A percentile compares a stretch with the other conserved stretches of the same genome.
Evolutionary conservation across 2,797 vertebrate genomes (phyloP).

Genomic region (Momotus momota): DNA sequence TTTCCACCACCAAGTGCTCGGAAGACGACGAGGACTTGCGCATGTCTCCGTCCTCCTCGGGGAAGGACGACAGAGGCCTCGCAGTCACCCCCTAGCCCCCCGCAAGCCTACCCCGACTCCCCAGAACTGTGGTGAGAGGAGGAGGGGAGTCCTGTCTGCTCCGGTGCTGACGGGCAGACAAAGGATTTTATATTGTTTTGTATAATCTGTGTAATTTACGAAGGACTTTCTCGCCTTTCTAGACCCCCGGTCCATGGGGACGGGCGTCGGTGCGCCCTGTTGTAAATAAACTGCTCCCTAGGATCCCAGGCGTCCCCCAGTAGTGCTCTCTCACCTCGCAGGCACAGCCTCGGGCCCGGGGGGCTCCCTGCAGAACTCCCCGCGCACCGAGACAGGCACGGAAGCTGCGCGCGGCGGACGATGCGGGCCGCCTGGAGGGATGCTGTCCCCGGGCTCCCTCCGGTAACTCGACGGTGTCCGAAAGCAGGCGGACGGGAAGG

Average conservation of each 20-base stretch:
- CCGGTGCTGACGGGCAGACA: neutral
- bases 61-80: slow-evolving; percentile 94
- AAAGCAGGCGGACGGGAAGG: neutral
- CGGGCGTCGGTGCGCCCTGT: neutral
- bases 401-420: neutral
- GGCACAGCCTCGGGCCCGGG: neutral
- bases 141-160: neutral
- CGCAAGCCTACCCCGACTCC: neutral
- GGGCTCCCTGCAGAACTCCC: neutral
- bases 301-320: neutral
- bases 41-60: slow-evolving; percentile 95
- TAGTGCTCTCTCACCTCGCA: neutral
- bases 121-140: slow-evolving; percentile 13
- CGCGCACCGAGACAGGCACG: neutral
- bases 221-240: slow-evolving; percentile 23
- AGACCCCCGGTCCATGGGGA: neutral
- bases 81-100: slow-evolving; percentile 88
- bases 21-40: slow-evolving; percentile 93
- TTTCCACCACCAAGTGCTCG: slow-evolving; percentile 87
- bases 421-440: neutral
- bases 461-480: neutral
- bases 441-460: neutral
- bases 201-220: slow-evolving; percentile 28
- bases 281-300: slow-evolving; percentile 59
- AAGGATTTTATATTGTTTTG: slow-evolving; percentile 55